phyloP scores from a whole-genome alignment of 2,888 invertebrate genomes.

The Ichneumoninae sp. region DNA sequence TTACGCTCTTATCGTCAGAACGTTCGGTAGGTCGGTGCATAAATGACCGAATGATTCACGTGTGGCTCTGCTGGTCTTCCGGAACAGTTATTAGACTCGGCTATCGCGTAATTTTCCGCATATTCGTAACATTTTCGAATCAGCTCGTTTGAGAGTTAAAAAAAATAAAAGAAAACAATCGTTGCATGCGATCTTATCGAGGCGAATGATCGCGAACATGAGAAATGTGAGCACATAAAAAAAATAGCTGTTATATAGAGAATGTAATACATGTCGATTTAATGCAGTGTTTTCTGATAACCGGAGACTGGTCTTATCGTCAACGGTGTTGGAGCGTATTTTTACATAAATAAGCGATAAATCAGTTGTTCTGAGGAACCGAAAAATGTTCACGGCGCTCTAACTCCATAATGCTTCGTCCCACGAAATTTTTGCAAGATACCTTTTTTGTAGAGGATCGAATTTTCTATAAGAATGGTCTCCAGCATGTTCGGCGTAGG shows the following conservation, averaged over 20 bases:
- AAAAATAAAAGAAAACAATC: not conserved
- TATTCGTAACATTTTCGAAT: not conserved
- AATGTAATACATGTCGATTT: not conserved
- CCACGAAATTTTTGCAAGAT: not conserved
- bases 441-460: not conserved
- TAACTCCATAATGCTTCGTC: not conserved
- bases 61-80: not conserved
- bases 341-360: not conserved
- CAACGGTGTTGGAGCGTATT: not conserved
- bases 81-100: conserved; percentile 34
- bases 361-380: not conserved
- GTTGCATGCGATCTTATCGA: not conserved
- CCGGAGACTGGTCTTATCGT: not conserved
- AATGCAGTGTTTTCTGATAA: not conserved
- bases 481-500: not conserved
- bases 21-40: conserved; percentile 30
- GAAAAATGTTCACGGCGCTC: not conserved
- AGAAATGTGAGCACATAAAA: conserved; percentile 1
- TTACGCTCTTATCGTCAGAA: conserved; percentile 26
- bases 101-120: not conserved
- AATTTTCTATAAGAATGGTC: not conserved
- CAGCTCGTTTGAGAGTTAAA: not conserved
- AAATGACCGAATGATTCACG: conserved; percentile 36
- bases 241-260: not conserved
- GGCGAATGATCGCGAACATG: conserved; percentile 10